phyloP scores from a whole-genome alignment of 2,797 vertebrate genomes.

The Mus spretus region DNA sequence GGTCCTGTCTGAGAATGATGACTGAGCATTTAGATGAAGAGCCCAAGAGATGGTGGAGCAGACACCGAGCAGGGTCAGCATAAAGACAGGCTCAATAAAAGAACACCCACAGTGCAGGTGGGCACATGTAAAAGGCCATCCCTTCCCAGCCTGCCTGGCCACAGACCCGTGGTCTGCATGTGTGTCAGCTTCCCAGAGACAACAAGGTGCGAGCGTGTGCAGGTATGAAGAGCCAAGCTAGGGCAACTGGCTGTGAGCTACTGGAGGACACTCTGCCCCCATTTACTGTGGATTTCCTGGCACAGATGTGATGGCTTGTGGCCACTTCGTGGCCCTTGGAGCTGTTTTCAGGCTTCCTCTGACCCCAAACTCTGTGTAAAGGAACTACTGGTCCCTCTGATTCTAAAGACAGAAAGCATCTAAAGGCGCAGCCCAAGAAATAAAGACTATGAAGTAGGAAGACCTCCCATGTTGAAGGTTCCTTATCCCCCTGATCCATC shows the following conservation, averaged over 20 bases:
- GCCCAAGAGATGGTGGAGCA: accelerated
- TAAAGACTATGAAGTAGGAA: not conserved
- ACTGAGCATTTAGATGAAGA: too few species aligned
- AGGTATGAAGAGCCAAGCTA: not conserved
- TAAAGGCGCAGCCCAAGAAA: too few species aligned
- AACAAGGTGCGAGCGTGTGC: accelerated
- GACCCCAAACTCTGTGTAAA: not conserved
- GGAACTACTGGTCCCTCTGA: not conserved
- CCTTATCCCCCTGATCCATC: accelerated
- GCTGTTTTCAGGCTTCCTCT: accelerated
- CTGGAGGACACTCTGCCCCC: accelerated
- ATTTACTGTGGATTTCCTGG: accelerated
- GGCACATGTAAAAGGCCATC: not conserved
- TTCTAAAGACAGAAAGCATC: not conserved
- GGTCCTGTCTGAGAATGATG: not conserved
- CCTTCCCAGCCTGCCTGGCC: not conserved
- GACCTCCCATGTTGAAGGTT: accelerated
- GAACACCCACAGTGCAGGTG: accelerated
- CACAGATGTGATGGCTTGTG: too few species aligned
- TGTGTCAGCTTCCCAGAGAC: accelerated
- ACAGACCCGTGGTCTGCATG: accelerated
- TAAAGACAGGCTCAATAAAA: accelerated
- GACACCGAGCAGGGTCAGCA: accelerated
- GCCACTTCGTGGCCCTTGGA: accelerated
- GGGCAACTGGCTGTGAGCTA: accelerated